Conservation (phyloP, 2,888 invertebrate species). For the Mythimna impura region DNA sequence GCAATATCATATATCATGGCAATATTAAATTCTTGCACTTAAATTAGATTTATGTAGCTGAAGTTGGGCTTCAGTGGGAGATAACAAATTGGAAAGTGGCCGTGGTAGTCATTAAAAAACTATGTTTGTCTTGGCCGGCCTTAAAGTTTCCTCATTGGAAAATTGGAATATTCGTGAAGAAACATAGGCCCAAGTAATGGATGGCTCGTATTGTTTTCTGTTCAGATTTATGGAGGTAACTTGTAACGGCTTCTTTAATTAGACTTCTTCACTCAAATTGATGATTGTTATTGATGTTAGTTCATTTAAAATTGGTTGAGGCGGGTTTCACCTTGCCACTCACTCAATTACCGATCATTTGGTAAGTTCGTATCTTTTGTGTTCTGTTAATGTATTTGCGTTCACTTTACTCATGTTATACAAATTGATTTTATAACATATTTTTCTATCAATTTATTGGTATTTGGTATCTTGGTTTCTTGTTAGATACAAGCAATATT, state of each 20-base stretch:
- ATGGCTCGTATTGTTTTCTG: constrained; percentile 88
- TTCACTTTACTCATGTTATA: constrained; percentile 1
- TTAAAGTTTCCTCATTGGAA: constrained; percentile 86
- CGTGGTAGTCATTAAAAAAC: constrained; percentile 84
- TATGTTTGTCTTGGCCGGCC: constrained; percentile 82
- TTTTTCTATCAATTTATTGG: not conserved
- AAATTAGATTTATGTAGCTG: constrained; percentile 76
- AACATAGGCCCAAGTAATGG: constrained; percentile 86
- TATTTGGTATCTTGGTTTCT: no score
- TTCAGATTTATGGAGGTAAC: constrained; percentile 90
- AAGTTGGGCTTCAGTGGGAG: constrained; percentile 71
- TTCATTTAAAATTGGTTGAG: constrained; percentile 81
- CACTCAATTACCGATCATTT: constrained; percentile 74
- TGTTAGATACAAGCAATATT: no score
- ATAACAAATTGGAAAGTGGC: constrained; percentile 82
- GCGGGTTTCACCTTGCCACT: constrained; percentile 74
- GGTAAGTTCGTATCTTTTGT: constrained; percentile 68
- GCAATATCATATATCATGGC: constrained; percentile 60
- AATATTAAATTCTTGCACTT: constrained; percentile 69
- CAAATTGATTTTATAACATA: not conserved
- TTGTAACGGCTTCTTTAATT: constrained; percentile 90
- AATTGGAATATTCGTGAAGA: constrained; percentile 87
- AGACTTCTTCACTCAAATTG: constrained; percentile 89
- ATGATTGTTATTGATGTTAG: constrained; percentile 88
- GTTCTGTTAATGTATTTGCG: constrained; percentile 45